Evolutionary conservation across 2,888 invertebrate genomes (phyloP), one percentile per base, ranked within the genome.

Genomic region (Dolichopus griseipennis): DNA sequence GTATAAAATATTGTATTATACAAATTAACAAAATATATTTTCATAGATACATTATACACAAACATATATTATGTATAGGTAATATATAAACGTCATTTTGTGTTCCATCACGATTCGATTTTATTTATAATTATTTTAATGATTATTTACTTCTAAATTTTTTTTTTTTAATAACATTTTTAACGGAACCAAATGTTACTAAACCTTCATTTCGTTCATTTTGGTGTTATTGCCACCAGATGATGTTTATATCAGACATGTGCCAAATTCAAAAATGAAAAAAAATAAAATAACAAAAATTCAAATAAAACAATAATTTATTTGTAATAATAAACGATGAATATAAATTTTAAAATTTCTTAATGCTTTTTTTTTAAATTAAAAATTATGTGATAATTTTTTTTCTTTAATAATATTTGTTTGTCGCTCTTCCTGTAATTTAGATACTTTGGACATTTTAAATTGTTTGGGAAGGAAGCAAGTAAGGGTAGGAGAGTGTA

Each of bases 201-300:
- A 52, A 52, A 18, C 52, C 52, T 52, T 52, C 52, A 18, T 52
- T 41, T 18, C 52, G 52, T 52, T 52, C 52, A 52, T 52, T 41
- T 52, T 52, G 52, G n/a, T 52, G 52, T 52, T 52, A 52, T 52
- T 52, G 52, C 52, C 52, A 52, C 52, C 52, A 52, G 52, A 52
- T 52, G 52, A 52, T 52, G 15, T n/a, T 37, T 10, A 52, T 18
- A 52, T 52, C 52, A 18, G 52, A 52, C 52, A 52, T 52, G 52
- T 52, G 52, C 52, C 52, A 52, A 52, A 52, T 12, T 2, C 10
- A 52, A 52, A 52, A 52, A 52, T 2, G 18, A 12, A 12, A 52
- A 52, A 1, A 52, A 52, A 52, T 2, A 52, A 52, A 52, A 52
- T 18, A 12, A 52, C n/a, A n/a, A 52, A 52, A 41, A 41, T 41